Evolutionary conservation across 2,888 invertebrate species (phyloP), one percentile per base, ranked within the genome.

Genomic region (Drosophila ustulata): DNA sequence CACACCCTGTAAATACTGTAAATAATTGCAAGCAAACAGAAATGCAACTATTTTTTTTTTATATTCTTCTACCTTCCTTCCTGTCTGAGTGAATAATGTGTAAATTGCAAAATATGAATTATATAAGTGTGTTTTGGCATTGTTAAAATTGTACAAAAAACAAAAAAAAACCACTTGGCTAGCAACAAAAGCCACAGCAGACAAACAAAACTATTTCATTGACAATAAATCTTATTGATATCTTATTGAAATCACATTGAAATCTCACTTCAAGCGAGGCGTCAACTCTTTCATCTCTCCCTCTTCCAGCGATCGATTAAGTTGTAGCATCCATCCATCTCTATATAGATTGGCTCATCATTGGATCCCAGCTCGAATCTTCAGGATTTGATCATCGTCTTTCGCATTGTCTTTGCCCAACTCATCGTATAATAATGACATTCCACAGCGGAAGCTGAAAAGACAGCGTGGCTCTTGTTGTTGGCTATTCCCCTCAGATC

Each of bases 1-100:
- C 6, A 55, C 23, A 63, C 57, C 52, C 72, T 87, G 76, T 76
- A 89, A 73, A 86, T 89, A 88, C 43, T 83, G 83, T 83, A 83
- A 53, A 88, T 86, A 88, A 62, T 43, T 56, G 32, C 26, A 47
- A 37, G 4, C n/a, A 4, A 1, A n/a, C 11, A 34, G 4, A 11
- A 37, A 37, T 52, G 39, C 13, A 18, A 56, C 23, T 8, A 23
- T 41, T 64, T 56, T 39, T 50, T 43, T 34, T 55, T 43, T 43
- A 61, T 43, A 4, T 25, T 34, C 45, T 37, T 57, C 43, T 57
- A 57, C 26, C 46, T 57, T 61, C 30, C 45, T n/a, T 30, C 39
- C 23, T 47, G 39, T 46, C 45, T 47, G 18, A 57, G 28, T 28
- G 28, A 4, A 5, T 5, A 57, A 28, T 37, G 30, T 32, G 32